phyloP scores from a whole-genome alignment of 2,797 vertebrate species.

The Pterois miles region DNA sequence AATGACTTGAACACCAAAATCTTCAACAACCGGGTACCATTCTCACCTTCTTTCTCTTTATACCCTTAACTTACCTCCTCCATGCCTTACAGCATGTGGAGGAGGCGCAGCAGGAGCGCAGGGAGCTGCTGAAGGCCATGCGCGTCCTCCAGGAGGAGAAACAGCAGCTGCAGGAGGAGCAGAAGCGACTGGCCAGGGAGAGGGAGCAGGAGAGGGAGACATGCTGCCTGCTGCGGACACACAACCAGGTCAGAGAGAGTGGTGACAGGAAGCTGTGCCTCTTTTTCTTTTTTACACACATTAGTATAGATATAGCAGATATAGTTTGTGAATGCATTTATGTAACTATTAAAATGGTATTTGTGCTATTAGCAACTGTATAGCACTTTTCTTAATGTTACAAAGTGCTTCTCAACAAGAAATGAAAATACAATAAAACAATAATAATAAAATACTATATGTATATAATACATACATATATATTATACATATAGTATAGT shows the following conservation, averaged over 20 bases:
- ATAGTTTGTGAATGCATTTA: neutral
- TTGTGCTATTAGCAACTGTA: neutral
- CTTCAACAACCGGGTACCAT: neutral
- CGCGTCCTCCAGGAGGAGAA: constrained; percentile 92
- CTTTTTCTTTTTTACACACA: neutral
- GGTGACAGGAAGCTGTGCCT: neutral
- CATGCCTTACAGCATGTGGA: constrained; percentile 88
- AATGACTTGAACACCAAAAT: neutral
- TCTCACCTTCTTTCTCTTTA: neutral
- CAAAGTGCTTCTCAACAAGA: too few relatives aligned
- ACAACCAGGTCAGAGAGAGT: constrained; percentile 87
- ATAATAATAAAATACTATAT: too few relatives aligned
- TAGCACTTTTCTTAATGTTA: too few relatives aligned
- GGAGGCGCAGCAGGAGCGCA: constrained; percentile 94
- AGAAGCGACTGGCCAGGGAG: constrained; percentile 89
- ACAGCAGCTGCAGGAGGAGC: constrained; percentile 90
- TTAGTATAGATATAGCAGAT: neutral
- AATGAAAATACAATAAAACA: too few relatives aligned
- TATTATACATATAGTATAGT: too few relatives aligned
- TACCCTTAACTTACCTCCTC: neutral
- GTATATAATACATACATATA: too few relatives aligned
- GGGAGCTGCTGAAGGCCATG: constrained; percentile 91
- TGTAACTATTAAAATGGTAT: neutral
- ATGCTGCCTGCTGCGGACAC: constrained; percentile 86
- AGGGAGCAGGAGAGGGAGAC: constrained; percentile 89